phyloP scores from a whole-genome alignment of 2,797 vertebrate genomes.

The Danio aesculapii region DNA sequence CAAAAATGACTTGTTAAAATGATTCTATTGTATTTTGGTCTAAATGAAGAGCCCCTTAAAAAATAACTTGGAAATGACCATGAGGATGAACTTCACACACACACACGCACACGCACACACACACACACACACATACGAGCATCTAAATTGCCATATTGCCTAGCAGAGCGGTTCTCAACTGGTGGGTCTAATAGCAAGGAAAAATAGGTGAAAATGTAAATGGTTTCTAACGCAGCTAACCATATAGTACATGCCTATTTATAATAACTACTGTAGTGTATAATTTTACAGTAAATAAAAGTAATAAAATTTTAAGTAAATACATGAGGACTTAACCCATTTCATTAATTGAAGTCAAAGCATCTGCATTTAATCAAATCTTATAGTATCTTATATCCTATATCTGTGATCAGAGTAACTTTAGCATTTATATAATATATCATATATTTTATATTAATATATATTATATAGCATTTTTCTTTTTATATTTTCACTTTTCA shows the following conservation, averaged over 20 bases:
- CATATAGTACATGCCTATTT: background rate
- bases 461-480: background rate
- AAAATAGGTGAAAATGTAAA: background rate
- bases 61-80: constrained; percentile 24
- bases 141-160: constrained; percentile 1
- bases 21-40: constrained; percentile 6
- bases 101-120: no score
- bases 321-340: background rate
- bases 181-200: background rate
- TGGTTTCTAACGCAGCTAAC: background rate
- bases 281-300: background rate
- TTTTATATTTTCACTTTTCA: background rate
- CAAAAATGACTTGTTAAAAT: background rate
- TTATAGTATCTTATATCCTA: background rate
- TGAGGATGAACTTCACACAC: background rate
- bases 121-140: background rate
- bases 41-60: constrained; percentile 25
- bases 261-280: background rate
- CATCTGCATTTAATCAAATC: background rate
- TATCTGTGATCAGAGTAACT: background rate
- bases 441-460: no score
- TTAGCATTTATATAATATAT: background rate
- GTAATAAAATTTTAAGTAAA: no score
- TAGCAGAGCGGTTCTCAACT: constrained; percentile 26
- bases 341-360: background rate